Percentiles rank a stretch among this genome's conserved stretches.
phyloP scores from a whole-genome alignment of 2,888 invertebrate genomes.

The Leptopilina drosophilae region DNA sequence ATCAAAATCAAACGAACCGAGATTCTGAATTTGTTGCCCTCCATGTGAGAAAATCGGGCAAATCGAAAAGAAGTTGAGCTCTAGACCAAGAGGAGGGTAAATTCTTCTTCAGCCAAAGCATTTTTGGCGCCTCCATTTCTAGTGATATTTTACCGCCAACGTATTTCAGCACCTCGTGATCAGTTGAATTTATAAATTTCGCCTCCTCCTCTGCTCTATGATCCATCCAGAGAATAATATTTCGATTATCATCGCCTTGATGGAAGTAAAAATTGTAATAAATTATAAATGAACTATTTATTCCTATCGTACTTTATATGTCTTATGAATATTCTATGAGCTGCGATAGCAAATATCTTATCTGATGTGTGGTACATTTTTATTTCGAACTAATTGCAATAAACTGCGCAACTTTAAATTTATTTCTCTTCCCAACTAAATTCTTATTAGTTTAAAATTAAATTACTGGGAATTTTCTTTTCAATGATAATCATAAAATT shows the following conservation, averaged over 20 bases:
- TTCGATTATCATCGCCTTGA: conserved; percentile 84
- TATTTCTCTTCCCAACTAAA: too few species aligned
- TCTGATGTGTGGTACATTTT: neutral
- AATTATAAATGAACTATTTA: conserved; percentile 29
- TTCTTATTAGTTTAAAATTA: too few species aligned
- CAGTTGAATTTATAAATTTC: conserved; percentile 85
- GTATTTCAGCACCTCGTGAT: conserved; percentile 87
- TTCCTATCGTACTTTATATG: too few species aligned
- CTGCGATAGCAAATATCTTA: too few species aligned
- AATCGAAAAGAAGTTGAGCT: conserved; percentile 89
- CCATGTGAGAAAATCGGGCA: conserved; percentile 96
- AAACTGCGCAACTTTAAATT: neutral
- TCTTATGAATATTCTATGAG: too few species aligned
- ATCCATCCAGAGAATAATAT: conserved; percentile 95
- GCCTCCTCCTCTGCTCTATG: conserved; percentile 91
- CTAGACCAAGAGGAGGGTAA: conserved; percentile 83
- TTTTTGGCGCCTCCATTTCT: conserved; percentile 98
- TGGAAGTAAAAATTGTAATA: neutral
- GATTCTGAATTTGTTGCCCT: conserved; percentile 88
- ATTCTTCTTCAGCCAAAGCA: conserved; percentile 93
- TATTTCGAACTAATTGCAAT: neutral
- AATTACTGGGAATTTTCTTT: too few species aligned
- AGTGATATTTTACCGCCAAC: conserved; percentile 95
- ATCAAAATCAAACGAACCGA: conserved; percentile 76
- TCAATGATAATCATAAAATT: too few species aligned